Conservation (phyloP, 2,113 vertebrate genomes). For the Phyllopteryx taeniolatus region DNA sequence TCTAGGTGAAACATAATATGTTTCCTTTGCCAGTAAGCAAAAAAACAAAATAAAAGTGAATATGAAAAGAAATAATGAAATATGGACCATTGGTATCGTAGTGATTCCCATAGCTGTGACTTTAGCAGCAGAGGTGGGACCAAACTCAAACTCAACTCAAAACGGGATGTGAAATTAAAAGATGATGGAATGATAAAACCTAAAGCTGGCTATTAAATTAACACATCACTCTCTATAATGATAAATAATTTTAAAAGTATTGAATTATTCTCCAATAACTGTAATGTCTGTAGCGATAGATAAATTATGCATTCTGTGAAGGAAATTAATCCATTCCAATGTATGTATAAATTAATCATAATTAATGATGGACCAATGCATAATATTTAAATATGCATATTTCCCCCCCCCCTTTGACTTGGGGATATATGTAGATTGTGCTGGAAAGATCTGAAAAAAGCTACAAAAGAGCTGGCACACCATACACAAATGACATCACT, state of each 20-base stretch:
- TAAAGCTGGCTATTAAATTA: neutral
- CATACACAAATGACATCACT: constrained; percentile 37
- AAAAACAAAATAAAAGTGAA: no score
- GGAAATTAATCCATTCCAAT: neutral
- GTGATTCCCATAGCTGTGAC: neutral
- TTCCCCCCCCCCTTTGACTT: neutral
- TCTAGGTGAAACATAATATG: no score
- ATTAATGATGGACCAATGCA: constrained; percentile 3
- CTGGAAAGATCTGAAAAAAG: neutral
- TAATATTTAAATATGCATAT: neutral
- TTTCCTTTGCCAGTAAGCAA: no score
- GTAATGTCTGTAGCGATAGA: neutral
- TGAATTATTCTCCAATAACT: neutral
- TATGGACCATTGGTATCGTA: neutral
- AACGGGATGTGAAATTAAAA: neutral
- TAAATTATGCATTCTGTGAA: neutral
- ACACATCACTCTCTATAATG: neutral
- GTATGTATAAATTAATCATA: constrained; percentile 5
- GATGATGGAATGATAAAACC: neutral
- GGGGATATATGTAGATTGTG: neutral
- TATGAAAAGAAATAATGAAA: neutral
- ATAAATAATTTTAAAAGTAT: neutral
- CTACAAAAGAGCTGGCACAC: constrained; percentile 17
- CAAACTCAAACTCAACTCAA: neutral
- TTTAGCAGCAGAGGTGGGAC: neutral